Percentiles rank a stretch among this genome's conserved stretches.
Evolutionary conservation across 1,140 invertebrate species (phyloP).

Genomic region (Wiebesia pumilae): DNA sequence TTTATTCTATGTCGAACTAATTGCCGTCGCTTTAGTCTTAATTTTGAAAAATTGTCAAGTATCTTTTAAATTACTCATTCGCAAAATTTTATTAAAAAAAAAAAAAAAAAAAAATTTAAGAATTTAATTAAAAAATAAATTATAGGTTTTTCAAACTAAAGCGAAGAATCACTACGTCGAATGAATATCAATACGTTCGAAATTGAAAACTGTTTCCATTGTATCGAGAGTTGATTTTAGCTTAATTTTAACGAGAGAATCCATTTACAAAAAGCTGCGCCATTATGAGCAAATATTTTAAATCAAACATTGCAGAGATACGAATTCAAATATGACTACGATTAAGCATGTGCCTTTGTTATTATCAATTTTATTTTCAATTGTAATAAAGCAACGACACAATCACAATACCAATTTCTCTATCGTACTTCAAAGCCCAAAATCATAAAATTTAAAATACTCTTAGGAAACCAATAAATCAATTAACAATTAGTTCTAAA

Average conservation of each 20-base stretch:
- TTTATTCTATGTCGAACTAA: too few species aligned
- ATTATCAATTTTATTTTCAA: neutral
- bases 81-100: too few species aligned
- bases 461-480: neutral
- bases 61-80: too few species aligned
- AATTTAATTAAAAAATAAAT: neutral
- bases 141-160: neutral
- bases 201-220: neutral
- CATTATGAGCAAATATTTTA: neutral
- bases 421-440: neutral
- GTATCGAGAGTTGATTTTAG: neutral
- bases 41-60: too few species aligned
- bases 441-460: neutral
- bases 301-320: neutral
- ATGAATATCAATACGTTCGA: neutral
- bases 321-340: neutral
- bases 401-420: too few species aligned
- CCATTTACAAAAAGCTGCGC: neutral
- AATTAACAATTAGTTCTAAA: neutral
- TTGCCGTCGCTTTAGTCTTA: too few species aligned
- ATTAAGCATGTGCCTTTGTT: neutral
- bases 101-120: too few species aligned
- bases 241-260: neutral
- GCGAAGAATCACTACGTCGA: neutral
- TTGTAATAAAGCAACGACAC: too few species aligned